A percentile compares a stretch with the other conserved stretches of the same genome.
These are phyloP conservation scores for Ochotona curzoniae DNA, from an alignment of 2,113 vertebrate species.

Conservation along the genomic window DNA sequence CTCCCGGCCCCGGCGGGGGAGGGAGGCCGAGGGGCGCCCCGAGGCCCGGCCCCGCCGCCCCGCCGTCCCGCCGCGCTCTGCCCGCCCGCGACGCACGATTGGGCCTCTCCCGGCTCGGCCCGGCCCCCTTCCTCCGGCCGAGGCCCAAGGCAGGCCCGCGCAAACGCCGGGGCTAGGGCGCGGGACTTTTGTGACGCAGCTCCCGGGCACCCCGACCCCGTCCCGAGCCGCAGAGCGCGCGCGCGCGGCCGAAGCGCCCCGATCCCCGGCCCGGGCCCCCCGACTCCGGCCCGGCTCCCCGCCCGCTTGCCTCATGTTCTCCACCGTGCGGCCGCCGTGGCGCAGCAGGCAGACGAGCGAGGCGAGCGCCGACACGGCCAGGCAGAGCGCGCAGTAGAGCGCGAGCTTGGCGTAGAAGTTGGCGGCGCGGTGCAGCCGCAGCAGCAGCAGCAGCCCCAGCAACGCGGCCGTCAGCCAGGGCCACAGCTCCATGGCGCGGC, in stretches of 20 bases:
- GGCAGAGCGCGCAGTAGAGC: conserved; percentile 91
- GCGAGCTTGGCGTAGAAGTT: conserved; percentile 90
- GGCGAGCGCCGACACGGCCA: conserved; percentile 85
- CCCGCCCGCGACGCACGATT: neutral
- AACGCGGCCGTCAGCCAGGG: conserved; percentile 80
- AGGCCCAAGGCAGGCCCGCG: neutral
- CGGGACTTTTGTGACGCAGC: conserved; percentile 20
- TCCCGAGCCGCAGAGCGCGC: too few species aligned
- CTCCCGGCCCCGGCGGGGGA: neutral
- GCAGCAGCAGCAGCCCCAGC: conserved; percentile 84
- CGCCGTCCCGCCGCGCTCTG: neutral
- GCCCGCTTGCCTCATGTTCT: conserved; percentile 92
- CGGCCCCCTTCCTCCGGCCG: neutral
- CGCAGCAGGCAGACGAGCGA: conserved; percentile 89
- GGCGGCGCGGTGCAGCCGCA: conserved; percentile 88
- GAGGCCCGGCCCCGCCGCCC: neutral
- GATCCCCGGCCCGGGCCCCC: neutral
- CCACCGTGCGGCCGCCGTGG: conserved; percentile 93
- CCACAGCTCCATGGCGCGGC: conserved; percentile 80
- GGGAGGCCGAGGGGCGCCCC: neutral
- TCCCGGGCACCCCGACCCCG: neutral
- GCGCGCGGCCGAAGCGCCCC: neutral
- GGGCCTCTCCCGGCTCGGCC: neutral
- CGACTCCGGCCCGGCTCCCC: neutral
- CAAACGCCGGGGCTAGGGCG: neutral